Evolutionary conservation across 1,140 invertebrate genomes (phyloP), one percentile per base, ranked within the genome.

Genomic region (Macrocentrus cingulum): DNA sequence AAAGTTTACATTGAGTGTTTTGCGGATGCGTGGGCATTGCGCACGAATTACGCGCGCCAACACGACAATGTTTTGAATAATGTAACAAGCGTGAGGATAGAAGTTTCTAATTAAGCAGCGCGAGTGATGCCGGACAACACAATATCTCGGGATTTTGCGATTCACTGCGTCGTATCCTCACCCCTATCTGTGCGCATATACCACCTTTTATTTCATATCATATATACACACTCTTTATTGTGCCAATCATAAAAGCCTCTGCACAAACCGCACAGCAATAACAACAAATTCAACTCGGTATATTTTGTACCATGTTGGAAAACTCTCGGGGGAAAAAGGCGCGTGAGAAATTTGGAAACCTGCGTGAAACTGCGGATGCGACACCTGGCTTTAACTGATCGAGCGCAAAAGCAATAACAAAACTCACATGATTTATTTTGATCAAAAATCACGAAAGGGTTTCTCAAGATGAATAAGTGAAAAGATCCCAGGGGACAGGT

Each of bases 31-130:
- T 59, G 59, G 58, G 51, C 56, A 61, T 25, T 42, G 51, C 61
- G 58, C 61, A 60, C 56, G 65, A 75, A 71, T 75, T 72, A 69
- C 69, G 69, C 36, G 64, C 16, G 20, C 15, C 23, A 52, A 48
- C 23, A 22, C 20, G 55, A 65, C 63, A 59, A 66, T 61, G 67
- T 69, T 75, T 70, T 73, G 73, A 76, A 78, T 80, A 77, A 80
- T 80, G 72, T 77, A 80, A 77, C 74, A 71, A 77, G 60, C 63
- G 22, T 56, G 16, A 55, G 37, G 15, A 46, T 61, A 63, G 58
- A 73, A 79, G 72, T 79, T 80, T 77, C 74, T 80, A 80, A 80
- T 80, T 80, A 80, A 79, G 71, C 72, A 65, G 57, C 57, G 61
- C 66, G 64, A 59, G 59, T 60, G 39, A 15, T 68, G 61, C 74